Conservation (phyloP, 2,888 invertebrate species). For the Morinoia aosen region DNA sequence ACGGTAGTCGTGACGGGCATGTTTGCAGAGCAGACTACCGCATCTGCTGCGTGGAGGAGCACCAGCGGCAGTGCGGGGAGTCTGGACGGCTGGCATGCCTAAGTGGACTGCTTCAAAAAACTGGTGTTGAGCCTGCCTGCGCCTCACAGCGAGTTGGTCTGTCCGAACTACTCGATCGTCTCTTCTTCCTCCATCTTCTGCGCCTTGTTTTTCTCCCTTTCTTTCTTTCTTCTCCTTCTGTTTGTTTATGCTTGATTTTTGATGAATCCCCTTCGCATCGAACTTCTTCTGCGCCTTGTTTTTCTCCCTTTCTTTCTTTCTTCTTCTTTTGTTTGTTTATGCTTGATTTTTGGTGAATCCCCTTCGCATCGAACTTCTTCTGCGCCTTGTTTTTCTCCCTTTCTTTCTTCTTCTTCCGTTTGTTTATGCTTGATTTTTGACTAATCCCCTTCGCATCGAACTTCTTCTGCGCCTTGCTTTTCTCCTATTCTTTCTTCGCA, state of each 20-base stretch:
- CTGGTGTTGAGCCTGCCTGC: constrained; percentile 12
- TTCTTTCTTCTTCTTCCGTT: not conserved
- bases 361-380: not conserved
- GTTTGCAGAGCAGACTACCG: constrained; percentile 39
- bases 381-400: no score
- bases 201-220: not conserved
- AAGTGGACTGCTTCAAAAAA: constrained; percentile 36
- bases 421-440: not conserved
- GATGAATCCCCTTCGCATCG: no score
- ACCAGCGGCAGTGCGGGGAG: not conserved
- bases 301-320: not conserved
- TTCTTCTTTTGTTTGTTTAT: not conserved
- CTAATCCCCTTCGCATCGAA: not conserved
- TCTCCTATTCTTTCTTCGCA: not conserved
- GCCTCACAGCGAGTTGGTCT: not conserved
- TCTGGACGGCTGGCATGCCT: constrained; percentile 32
- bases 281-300: no score
- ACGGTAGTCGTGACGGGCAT: constrained; percentile 31
- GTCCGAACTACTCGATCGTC: not conserved
- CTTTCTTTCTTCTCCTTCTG: no score
- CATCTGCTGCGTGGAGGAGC: constrained; percentile 32
- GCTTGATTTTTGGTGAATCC: not conserved
- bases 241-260: no score
- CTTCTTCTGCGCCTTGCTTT: no score
- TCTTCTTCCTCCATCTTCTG: not conserved